Evolutionary conservation across 2,797 vertebrate genomes (phyloP).

Genomic region (Meriones psammophilus): DNA sequence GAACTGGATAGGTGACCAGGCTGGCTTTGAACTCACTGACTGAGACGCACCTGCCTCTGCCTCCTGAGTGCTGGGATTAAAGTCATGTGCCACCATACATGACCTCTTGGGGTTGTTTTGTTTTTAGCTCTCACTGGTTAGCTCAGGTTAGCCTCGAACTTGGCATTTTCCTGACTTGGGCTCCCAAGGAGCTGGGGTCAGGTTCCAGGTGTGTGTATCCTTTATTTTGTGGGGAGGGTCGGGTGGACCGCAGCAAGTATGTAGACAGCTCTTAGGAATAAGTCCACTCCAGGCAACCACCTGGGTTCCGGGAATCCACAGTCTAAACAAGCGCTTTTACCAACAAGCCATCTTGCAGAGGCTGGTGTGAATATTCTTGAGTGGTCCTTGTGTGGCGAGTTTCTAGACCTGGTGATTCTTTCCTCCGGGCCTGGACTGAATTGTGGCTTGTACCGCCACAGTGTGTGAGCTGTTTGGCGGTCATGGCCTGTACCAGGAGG

Average conservation of each 20-base stretch:
- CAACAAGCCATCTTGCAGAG: neutral
- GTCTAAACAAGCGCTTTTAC: neutral
- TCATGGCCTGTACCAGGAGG: neutral
- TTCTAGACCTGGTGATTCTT: neutral
- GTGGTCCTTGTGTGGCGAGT: neutral
- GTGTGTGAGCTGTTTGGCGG: neutral
- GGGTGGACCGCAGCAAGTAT: neutral
- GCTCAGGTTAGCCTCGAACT: neutral
- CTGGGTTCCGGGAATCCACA: neutral
- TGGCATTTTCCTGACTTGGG: neutral
- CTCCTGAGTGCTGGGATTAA: neutral
- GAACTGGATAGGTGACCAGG: neutral
- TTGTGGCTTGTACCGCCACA: too few species aligned
- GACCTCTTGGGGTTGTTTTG: neutral
- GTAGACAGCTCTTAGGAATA: neutral
- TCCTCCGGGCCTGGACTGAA: neutral
- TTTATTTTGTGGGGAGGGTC: neutral
- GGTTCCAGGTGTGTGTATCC: neutral
- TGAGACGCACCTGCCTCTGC: neutral
- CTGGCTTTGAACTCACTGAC: neutral
- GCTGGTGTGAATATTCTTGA: neutral
- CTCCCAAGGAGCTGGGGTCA: neutral
- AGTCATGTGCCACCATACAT: neutral
- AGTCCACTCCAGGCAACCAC: neutral
- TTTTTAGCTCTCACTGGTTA: neutral